phyloP scores from a whole-genome alignment of 2,113 vertebrate species.

The Clarias magur region DNA sequence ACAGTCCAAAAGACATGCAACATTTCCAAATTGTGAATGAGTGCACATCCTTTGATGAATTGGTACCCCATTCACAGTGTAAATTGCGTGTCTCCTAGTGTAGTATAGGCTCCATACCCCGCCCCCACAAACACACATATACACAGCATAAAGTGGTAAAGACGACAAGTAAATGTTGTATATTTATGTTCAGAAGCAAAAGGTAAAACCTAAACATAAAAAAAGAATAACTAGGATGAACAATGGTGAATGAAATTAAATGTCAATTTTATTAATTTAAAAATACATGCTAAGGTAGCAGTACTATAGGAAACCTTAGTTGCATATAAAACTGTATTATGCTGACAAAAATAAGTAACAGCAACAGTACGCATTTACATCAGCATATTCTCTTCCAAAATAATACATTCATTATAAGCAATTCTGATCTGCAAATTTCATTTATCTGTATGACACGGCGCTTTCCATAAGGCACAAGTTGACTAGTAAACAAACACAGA shows the following conservation, averaged over 20 bases:
- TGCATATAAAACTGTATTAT: slow-evolving; percentile 60
- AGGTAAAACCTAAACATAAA: neutral
- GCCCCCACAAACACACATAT: too few species aligned
- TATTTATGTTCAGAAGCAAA: neutral
- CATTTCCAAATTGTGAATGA: too few species aligned
- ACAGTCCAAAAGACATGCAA: too few species aligned
- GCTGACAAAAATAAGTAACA: slow-evolving; percentile 52
- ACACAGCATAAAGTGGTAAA: too few species aligned
- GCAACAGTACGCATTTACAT: slow-evolving; percentile 42
- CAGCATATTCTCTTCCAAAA: slow-evolving; percentile 22
- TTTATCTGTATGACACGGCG: neutral
- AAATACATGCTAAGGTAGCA: slow-evolving; percentile 59
- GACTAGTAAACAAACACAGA: slow-evolving; percentile 27
- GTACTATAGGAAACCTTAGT: slow-evolving; percentile 55
- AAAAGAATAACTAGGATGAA: neutral
- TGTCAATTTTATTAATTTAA: slow-evolving; percentile 66
- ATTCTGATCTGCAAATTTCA: neutral
- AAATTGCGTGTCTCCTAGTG: too few species aligned
- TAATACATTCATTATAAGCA: slow-evolving; percentile 19
- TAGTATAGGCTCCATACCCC: too few species aligned
- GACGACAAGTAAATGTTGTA: neutral
- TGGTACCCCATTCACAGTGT: too few species aligned
- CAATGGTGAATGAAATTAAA: slow-evolving; percentile 28
- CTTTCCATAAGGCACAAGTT: slow-evolving; percentile 49
- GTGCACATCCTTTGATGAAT: too few species aligned